Evolutionary conservation across 2,888 invertebrate species (phyloP).

Genomic region (Dynastes grantii): DNA sequence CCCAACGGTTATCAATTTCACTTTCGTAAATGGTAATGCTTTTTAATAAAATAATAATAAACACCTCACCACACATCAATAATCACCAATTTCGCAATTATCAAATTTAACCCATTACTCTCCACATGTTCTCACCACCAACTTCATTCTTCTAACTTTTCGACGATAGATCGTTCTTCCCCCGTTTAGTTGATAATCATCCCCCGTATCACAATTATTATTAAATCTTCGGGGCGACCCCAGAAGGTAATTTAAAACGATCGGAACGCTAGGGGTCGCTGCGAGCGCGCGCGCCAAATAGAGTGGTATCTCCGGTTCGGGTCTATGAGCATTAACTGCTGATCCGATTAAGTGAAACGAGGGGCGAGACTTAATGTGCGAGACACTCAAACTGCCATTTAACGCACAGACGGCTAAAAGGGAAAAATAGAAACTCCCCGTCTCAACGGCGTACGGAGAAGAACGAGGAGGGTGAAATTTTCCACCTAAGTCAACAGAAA

Average conservation of each 20-base stretch:
- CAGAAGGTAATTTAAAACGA: conserved; percentile 46
- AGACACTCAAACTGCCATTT: conserved; percentile 60
- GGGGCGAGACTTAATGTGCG: conserved; percentile 58
- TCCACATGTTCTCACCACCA: background rate
- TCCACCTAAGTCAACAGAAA: conserved; percentile 44
- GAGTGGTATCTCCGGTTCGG: conserved; percentile 61
- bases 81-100: background rate
- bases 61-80: too few species aligned
- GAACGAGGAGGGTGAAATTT: conserved; percentile 31
- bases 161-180: background rate
- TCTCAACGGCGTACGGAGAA: background rate
- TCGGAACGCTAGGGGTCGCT: conserved; percentile 49
- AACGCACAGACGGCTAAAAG: conserved; percentile 54
- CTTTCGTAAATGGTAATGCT: too few species aligned
- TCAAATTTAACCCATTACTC: background rate
- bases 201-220: conserved; percentile 46
- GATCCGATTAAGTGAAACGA: conserved; percentile 66
- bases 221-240: conserved; percentile 44
- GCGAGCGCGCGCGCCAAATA: conserved; percentile 52
- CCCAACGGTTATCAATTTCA: background rate
- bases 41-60: too few species aligned
- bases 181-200: conserved; percentile 41
- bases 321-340: conserved; percentile 64
- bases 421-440: conserved; percentile 38
- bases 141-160: conserved; percentile 21